Conservation (phyloP, 2,113 vertebrate genomes). For the Lota lota region DNA sequence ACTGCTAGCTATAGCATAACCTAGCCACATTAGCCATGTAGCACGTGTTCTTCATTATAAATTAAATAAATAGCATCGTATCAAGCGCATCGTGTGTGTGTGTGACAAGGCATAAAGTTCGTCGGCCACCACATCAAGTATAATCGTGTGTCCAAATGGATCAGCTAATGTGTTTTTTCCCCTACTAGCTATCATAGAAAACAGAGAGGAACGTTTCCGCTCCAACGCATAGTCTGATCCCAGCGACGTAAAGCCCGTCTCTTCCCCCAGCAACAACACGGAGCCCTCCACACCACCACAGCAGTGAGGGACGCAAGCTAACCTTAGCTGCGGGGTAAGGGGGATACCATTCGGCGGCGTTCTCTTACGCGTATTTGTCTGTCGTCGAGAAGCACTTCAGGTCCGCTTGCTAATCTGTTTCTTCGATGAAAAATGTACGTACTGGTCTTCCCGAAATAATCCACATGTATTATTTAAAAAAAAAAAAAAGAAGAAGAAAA, state of each 20-base stretch:
- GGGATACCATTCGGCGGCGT: constrained; percentile 49
- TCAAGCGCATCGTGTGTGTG: too few species aligned
- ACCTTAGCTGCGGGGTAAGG: constrained; percentile 60
- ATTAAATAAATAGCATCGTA: constrained; percentile 40
- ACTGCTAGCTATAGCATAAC: constrained; percentile 39
- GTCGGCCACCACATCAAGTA: not conserved
- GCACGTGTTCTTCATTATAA: constrained; percentile 68
- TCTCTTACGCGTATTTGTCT: constrained; percentile 31
- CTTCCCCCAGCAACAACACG: constrained; percentile 45
- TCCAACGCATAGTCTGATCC: constrained; percentile 63
- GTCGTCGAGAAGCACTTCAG: constrained; percentile 29
- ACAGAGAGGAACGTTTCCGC: constrained; percentile 38
- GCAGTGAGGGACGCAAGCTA: constrained; percentile 54
- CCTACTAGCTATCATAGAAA: constrained; percentile 42
- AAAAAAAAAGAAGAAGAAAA: too few species aligned
- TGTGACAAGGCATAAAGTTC: not conserved
- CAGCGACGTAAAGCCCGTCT: not conserved
- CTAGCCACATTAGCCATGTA: constrained; percentile 63
- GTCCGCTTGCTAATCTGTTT: constrained; percentile 5
- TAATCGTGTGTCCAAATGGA: not conserved
- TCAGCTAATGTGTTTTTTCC: constrained; percentile 7
- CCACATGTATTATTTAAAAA: too few species aligned
- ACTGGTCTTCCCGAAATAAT: constrained; percentile 50
- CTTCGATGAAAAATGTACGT: constrained; percentile 23
- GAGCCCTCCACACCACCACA: not conserved